These are phyloP conservation scores for Biston betularia DNA, from an alignment of 2,888 invertebrate genomes.

Conservation along the genomic window DNA sequence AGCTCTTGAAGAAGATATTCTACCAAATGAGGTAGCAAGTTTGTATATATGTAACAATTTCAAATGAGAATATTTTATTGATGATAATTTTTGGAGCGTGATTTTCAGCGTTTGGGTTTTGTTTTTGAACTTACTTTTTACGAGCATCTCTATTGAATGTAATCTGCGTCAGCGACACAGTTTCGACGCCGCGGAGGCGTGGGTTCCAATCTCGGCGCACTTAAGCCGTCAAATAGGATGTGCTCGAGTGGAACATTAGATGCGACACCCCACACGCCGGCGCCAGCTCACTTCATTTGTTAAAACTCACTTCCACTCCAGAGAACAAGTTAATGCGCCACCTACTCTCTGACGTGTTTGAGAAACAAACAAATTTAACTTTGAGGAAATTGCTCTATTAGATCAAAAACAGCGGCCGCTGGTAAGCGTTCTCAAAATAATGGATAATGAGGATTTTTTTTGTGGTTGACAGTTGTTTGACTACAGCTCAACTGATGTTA, in stretches of 20 bases:
- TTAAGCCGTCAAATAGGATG: conserved; percentile 73
- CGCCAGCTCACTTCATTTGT: conserved; percentile 64
- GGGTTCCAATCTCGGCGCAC: conserved; percentile 65
- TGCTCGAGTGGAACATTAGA: conserved; percentile 68
- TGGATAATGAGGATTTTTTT: no score
- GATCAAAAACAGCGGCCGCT: conserved; percentile 37
- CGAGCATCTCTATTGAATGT: no score
- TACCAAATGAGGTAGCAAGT: no score
- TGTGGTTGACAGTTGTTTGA: no score
- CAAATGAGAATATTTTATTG: no score
- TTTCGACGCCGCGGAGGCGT: conserved; percentile 56
- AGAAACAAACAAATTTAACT: conserved; percentile 52
- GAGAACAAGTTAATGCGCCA: conserved; percentile 53
- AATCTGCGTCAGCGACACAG: background rate
- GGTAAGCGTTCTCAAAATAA: no score
- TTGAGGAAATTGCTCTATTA: conserved; percentile 40
- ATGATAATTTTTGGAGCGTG: no score
- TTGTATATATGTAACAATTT: no score
- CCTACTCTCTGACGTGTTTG: conserved; percentile 50
- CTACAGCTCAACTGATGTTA: no score
- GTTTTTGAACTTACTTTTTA: no score
- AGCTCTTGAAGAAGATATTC: no score
- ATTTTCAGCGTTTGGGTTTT: no score
- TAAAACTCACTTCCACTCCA: conserved; percentile 57
- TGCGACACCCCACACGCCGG: conserved; percentile 60